phyloP scores from a whole-genome alignment of 2,888 invertebrate species.

The Netelia virgata region DNA sequence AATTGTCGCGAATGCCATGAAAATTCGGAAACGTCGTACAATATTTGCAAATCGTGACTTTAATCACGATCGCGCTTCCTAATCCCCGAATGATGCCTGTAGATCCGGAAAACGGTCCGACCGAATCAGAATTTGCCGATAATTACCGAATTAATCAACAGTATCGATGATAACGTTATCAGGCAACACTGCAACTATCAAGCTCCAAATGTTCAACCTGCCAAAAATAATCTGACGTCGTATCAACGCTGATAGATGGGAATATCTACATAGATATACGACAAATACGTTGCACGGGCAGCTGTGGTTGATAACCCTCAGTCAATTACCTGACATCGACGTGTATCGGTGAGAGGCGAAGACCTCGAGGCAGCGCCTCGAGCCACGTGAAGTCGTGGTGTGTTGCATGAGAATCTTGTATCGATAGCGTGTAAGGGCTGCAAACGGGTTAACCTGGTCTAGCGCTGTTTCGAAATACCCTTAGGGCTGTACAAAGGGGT shows the following conservation, averaged over 20 bases:
- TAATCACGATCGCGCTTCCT: no score
- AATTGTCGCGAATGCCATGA: background rate
- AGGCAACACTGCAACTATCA: no score
- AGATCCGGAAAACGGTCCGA: no score
- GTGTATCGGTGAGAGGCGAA: background rate
- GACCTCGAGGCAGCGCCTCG: constrained; percentile 22
- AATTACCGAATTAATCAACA: no score
- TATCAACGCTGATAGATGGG: background rate
- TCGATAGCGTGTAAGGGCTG: constrained; percentile 54
- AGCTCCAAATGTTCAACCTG: constrained; percentile 9
- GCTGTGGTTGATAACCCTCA: constrained; percentile 56
- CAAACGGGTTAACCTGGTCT: constrained; percentile 59
- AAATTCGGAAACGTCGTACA: no score
- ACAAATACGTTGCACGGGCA: constrained; percentile 18
- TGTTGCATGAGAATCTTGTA: constrained; percentile 50
- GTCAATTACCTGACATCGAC: constrained; percentile 63
- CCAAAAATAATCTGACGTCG: background rate
- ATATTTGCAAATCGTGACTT: no score
- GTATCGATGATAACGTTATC: no score
- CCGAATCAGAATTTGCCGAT: no score
- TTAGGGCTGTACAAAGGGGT: constrained; percentile 32
- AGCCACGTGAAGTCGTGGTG: constrained; percentile 37
- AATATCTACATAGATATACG: constrained; percentile 3
- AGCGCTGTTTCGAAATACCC: constrained; percentile 48
- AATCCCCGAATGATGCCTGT: no score